Conservation (phyloP, 2,888 invertebrate genomes). For the Germaria angustata region DNA sequence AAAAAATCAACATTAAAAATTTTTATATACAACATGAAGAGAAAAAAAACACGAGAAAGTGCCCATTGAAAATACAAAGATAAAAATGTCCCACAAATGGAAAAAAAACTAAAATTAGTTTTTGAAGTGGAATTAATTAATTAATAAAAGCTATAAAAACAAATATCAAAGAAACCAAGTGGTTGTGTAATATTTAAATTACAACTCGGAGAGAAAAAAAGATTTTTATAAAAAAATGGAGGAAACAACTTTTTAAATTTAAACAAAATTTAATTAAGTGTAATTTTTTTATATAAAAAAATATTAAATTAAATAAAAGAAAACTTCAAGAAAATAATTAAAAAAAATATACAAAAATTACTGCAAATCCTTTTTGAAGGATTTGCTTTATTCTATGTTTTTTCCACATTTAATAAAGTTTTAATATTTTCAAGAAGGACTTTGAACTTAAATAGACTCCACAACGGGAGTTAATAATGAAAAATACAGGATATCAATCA, state of each 20-base stretch:
- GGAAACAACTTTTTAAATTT: no score
- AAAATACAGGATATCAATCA: no score
- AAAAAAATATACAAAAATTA: no score
- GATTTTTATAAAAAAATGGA: background rate
- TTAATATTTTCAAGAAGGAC: background rate
- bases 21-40: background rate
- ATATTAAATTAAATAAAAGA: no score
- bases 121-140: background rate
- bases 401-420: no score
- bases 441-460: background rate
- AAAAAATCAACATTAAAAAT: slow-evolving; percentile 9
- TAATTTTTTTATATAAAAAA: no score
- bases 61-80: background rate
- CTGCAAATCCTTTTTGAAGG: no score
- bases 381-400: no score
- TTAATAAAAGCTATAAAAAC: background rate
- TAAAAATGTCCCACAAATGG: background rate
- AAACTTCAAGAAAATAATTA: no score
- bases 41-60: background rate
- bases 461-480: background rate
- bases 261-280: no score
- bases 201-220: background rate
- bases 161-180: background rate
- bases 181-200: slow-evolving; percentile 2
- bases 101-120: background rate